Base-by-base conservation (phyloP, 2,888 invertebrate species). In the Priocnemis perturbator region DNA sequence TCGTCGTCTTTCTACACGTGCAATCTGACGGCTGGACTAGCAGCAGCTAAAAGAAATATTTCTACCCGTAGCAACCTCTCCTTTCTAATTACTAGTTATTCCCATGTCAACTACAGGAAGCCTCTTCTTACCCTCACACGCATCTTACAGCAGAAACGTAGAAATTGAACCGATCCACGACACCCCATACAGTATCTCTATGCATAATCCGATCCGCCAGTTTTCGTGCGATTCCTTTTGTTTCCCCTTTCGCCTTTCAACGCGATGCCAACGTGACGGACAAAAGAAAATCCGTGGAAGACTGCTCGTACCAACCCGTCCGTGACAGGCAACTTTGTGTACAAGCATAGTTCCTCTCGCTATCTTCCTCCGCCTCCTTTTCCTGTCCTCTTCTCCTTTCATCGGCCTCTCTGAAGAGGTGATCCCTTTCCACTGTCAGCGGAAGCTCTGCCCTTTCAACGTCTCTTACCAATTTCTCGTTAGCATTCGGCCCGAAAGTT, bases 251-350 rank as follows among this genome's bases (percentile, higher is more conserved):
- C 26, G n/a, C n/a, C 11, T 23, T 15, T 26, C 55, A n/a, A 9
- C 26, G 3, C 55, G n/a, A 7, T 17, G 23, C 26, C 26, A 15
- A 55, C 30, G 23, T 55, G 26, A 23, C 23, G 23, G 17, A 19
- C 57, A 37, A 26, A 37, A 57, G 20, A 37, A 37, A 37, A 57
- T 37, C 37, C 37, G 37, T 11, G 37, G 37, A 37, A 37, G 37
- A 37, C 37, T 20, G 37, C 57, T 20, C 30, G 30, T 57, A 57
- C 37, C n/a, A n/a, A n/a, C n/a, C 17, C 57, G 26, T 7, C 56
- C 57, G 30, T 57, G 57, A 57, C 57, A 37, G 55, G 30, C 57
- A 57, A 37, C 30, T 30, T 57, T 30, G 57, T 57, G 57, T 37
- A 17, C 57, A 17, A 57, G 57, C 15, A 30, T 15, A 37, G 37